phyloP scores from a whole-genome alignment of 2,888 invertebrate species.

The Homarus gammarus region DNA sequence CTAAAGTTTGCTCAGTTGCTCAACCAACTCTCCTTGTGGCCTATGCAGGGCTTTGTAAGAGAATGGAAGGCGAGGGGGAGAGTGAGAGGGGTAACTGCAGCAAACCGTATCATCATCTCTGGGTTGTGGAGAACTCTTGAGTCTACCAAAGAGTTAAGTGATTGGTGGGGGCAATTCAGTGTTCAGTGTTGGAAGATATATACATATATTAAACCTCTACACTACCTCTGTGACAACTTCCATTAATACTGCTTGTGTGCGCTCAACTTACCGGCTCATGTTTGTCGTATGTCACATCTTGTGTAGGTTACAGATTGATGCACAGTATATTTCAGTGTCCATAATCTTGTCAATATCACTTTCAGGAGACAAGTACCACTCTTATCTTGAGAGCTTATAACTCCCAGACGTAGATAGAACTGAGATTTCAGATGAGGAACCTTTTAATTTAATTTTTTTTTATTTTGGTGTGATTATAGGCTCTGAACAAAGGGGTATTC shows the following conservation, averaged over 20 bases:
- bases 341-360: conserved; percentile 17
- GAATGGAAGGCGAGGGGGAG: conserved; percentile 62
- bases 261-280: conserved; percentile 47
- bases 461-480: conserved; percentile 4
- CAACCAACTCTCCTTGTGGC: conserved; percentile 58
- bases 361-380: conserved; percentile 35
- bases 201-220: neutral
- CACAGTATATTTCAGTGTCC: conserved; percentile 37
- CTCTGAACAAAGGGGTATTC: neutral
- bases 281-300: conserved; percentile 40
- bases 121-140: conserved; percentile 46
- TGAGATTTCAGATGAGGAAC: neutral
- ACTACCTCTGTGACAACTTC: conserved; percentile 48
- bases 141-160: conserved; percentile 66
- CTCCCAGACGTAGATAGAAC: conserved; percentile 47
- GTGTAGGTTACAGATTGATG: conserved; percentile 36
- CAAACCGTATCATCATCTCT: conserved; percentile 61
- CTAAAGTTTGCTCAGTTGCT: conserved; percentile 37
- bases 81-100: conserved; percentile 61
- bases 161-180: conserved; percentile 53
- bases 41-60: conserved; percentile 68
- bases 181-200: conserved; percentile 62
- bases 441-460: no score
- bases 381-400: conserved; percentile 35
- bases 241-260: conserved; percentile 55